These are phyloP conservation scores for Hesperophylax magnus DNA, from an alignment of 1,140 invertebrate species.

Conservation along the genomic window DNA sequence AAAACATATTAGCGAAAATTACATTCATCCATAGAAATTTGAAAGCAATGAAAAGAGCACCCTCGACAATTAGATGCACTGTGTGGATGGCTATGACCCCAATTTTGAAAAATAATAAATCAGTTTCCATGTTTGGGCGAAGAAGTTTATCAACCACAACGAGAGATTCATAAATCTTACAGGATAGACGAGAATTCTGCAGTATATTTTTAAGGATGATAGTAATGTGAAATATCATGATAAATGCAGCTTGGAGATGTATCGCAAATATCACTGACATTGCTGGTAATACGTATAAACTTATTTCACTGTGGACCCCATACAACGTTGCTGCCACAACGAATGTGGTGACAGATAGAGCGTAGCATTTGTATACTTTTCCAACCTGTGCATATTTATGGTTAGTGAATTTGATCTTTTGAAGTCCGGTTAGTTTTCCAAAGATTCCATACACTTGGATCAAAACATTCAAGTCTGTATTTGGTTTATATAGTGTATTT, in stretches of 20 bases:
- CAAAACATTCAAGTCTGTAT: neutral
- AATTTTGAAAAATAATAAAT: conserved; percentile 19
- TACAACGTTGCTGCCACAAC: neutral
- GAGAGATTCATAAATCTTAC: conserved; percentile 1
- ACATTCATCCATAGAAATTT: neutral
- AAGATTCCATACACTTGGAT: neutral
- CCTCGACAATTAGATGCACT: neutral
- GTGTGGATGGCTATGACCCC: neutral
- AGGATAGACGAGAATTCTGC: neutral
- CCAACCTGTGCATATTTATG: neutral
- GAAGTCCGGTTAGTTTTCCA: conserved; percentile 11
- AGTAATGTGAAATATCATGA: neutral
- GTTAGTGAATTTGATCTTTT: conserved; percentile 10
- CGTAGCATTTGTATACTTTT: conserved; percentile 15
- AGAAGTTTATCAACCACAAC: conserved; percentile 1
- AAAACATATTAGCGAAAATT: neutral
- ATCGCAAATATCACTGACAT: neutral
- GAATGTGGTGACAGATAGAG: neutral
- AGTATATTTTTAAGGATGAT: conserved; percentile 3
- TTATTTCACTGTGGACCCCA: neutral
- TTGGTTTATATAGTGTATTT: neutral
- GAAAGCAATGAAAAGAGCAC: neutral
- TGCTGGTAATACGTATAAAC: neutral
- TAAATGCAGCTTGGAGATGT: neutral
- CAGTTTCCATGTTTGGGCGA: neutral